Evolutionary conservation across 1,140 invertebrate genomes (phyloP), one percentile per base, ranked within the genome.

Genomic region (Sycophaga agraensis): DNA sequence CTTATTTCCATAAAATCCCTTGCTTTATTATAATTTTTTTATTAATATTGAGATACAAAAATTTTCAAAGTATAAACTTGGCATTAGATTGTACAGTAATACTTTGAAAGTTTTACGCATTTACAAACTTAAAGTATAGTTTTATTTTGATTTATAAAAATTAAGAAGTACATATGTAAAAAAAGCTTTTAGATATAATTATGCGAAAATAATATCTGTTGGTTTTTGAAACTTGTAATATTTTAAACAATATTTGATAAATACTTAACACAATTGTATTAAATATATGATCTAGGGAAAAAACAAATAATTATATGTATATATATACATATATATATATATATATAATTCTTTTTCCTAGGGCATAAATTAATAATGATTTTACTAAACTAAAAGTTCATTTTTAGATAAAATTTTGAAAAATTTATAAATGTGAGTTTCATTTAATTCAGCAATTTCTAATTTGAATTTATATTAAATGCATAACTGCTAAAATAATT

Each of bases 201-300:
- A 63, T 50, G 60, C 60, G 39, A 63, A 63, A 63, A 63, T 61
- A 61, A 55, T 63, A 50, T 63, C 48, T 63, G 60, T 63, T 63
- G 35, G 24, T 63, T 57, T 63, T 63, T 56, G 40, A 34, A 50
- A 55, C 45, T 53, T 55, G 42, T 46, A 54, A 54, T 61, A 49
- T 61, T 61, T 61, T 61, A 49, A 61, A 61, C 50, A 61, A 34
- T 61, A 54, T 61, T 61, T 54, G 43, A 61, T 61, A 55, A 48
- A 55, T 45, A 53, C 28, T 8, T 50, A 59, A 59, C 21, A 39
- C 17, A 51, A 63, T 16, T 63, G 16, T 51, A 50, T 56, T 43
- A 40, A 59, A 34, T 35, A 40, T 3, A 56, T 50, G 35, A 56
- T 46, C 43, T 56, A 19, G 37, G 39, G 48, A 54, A 63, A 43